These are phyloP conservation scores for Muscicapa comitata DNA, from an alignment of 2,797 vertebrate species.

Conservation along the genomic window DNA sequence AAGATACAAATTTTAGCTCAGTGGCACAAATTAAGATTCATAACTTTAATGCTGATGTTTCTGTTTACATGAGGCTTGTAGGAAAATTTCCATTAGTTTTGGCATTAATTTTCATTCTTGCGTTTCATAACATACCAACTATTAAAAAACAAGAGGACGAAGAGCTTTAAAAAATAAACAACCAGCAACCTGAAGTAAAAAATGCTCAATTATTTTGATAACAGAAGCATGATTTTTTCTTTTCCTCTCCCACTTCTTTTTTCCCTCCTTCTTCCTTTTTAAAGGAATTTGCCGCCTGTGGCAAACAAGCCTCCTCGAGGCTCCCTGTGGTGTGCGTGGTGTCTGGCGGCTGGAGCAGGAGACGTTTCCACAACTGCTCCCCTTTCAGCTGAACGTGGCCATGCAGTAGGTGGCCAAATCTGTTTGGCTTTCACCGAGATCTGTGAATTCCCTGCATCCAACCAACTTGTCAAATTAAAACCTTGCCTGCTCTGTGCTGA, in stretches of 20 bases:
- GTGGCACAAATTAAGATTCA: conserved; percentile 76
- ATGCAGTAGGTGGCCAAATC: conserved; percentile 65
- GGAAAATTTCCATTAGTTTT: conserved; percentile 61
- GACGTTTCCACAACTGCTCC: conserved; percentile 51
- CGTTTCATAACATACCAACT: neutral
- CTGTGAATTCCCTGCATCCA: conserved; percentile 68
- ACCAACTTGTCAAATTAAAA: conserved; percentile 72
- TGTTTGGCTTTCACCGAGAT: conserved; percentile 57
- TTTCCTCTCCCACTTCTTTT: neutral
- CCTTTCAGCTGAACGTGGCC: conserved; percentile 51
- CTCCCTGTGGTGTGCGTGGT: neutral
- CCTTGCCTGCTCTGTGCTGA: conserved; percentile 17
- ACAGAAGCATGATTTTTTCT: neutral
- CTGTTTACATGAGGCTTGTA: conserved; percentile 64
- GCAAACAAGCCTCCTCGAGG: neutral
- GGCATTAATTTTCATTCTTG: conserved; percentile 56
- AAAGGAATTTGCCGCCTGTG: neutral
- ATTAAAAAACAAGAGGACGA: neutral
- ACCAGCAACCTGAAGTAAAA: conserved; percentile 9
- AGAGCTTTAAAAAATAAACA: conserved; percentile 22
- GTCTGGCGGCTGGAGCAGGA: conserved; percentile 28
- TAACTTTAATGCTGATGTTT: conserved; percentile 74
- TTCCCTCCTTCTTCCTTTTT: neutral
- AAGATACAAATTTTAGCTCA: conserved; percentile 70
- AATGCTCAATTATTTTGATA: conserved; percentile 34